Conservation (phyloP, 1,140 invertebrate genomes). For the Orussus abietinus region DNA sequence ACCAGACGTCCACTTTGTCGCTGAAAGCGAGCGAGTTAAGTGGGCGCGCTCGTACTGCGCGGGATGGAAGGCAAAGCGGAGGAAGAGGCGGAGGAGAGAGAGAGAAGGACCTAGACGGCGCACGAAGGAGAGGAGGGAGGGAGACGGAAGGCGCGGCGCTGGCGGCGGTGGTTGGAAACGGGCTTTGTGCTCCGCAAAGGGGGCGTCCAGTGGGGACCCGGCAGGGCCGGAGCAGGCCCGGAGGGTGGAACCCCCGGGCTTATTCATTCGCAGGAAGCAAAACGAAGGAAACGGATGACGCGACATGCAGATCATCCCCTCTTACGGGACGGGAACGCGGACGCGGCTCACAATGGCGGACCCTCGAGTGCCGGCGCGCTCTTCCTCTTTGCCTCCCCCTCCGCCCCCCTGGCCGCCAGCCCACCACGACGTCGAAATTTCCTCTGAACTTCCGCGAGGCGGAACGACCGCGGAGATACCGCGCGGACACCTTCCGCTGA, state of each 20-base stretch:
- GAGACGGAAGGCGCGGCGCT: slow-evolving; percentile 23
- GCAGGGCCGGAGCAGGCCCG: too few species aligned
- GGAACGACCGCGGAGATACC: too few species aligned
- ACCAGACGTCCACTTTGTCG: too few species aligned
- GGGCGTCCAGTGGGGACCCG: too few species aligned
- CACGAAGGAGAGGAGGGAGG: slow-evolving; percentile 10
- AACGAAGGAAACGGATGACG: slow-evolving; percentile 45
- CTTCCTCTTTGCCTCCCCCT: not conserved
- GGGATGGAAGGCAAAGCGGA: slow-evolving; percentile 10
- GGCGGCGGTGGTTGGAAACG: too few species aligned
- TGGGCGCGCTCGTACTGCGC: too few species aligned
- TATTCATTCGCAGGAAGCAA: slow-evolving; percentile 48
- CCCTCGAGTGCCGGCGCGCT: not conserved
- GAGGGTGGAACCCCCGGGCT: slow-evolving; percentile 45
- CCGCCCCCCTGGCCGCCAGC: not conserved
- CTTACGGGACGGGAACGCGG: too few species aligned
- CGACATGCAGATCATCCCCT: slow-evolving; percentile 41
- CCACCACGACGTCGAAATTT: not conserved
- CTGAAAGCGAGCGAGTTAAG: too few species aligned
- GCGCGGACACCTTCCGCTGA: too few species aligned
- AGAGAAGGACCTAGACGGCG: slow-evolving; percentile 11
- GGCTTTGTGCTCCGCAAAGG: slow-evolving; percentile 36
- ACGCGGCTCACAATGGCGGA: slow-evolving; percentile 26
- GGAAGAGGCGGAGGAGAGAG: slow-evolving; percentile 11
- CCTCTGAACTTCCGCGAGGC: too few species aligned